Evolutionary conservation across 1,140 invertebrate species (phyloP), one percentile per base, ranked within the genome.

Genomic region (Brachionus plicatilis): DNA sequence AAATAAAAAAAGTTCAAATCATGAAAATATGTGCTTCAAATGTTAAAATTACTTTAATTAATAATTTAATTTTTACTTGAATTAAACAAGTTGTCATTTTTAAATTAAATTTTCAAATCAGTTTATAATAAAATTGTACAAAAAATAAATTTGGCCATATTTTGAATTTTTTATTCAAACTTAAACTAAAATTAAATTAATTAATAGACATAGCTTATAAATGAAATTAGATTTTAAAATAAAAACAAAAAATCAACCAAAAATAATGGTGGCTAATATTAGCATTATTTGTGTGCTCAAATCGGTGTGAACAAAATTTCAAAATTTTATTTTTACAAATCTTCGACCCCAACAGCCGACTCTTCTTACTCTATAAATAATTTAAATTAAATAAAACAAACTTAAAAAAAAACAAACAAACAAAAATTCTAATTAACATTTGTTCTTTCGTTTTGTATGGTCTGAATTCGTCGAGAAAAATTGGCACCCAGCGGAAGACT

Each of bases 381-480:
- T 33, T 68, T 33, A 29, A 68, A 33, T 24, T 3, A 75, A 45
- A 75, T 43, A 24, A 24, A 43, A 37, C 33, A 37, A 66, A 24
- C 11, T 65, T 24, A 17, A 33, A 33, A 11, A 6, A 75, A 45
- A 24, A n/a, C 1, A 24, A 24, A n/a, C 1, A 24, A 43, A 75
- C 17, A 41, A 75, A 43, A 43, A 24, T n/a, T 41, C 27, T 50
- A 76, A 50, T 76, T 76, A 27, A 76, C 43, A 76, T 76, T 76
- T 24, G 72, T 50, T 53, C 72, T 76, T 29, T 76, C 72, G 14
- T 27, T 76, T 76, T 76, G 72, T 20, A 76, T 76, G 11, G 72
- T 76, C 27, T 76, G 72, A 11, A 76, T 20, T 12, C 45, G 17
- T 50, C 45, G 4, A 12, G 72, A 12, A 50, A 76, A 76, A 76